A percentile compares a stretch with the other conserved stretches of the same genome.
Conservation (phyloP, 2,113 vertebrate genomes). For the Odocoileus hemionus region DNA sequence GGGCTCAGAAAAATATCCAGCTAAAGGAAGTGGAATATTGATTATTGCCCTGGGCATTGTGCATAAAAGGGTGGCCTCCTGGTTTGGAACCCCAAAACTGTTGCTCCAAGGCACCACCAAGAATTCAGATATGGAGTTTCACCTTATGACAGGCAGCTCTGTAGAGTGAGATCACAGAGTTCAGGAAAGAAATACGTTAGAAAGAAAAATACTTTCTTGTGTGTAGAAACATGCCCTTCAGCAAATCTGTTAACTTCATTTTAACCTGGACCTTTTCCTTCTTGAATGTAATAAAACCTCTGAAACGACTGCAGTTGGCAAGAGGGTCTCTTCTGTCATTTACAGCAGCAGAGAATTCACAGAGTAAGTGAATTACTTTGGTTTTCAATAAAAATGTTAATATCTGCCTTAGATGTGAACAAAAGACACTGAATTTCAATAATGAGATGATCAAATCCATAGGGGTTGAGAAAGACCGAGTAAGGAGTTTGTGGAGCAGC, state of each 20-base stretch:
- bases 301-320: neutral
- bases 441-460: constrained; percentile 31
- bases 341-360: constrained; percentile 13
- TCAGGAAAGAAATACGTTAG: neutral
- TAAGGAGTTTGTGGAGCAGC: neutral
- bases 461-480: neutral
- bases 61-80: neutral
- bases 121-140: neutral
- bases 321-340: constrained; percentile 47
- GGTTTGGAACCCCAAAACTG: neutral
- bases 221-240: constrained; percentile 52
- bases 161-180: neutral
- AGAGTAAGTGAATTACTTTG: constrained; percentile 54
- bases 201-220: constrained; percentile 23
- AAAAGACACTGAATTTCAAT: constrained; percentile 47
- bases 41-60: neutral
- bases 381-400: constrained; percentile 72
- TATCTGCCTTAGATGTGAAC: constrained; percentile 54
- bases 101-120: neutral
- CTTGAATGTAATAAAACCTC: constrained; percentile 54
- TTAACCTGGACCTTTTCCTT: constrained; percentile 47
- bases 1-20: neutral
- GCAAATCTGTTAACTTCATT: constrained; percentile 57
- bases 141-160: neutral
- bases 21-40: neutral